Evolutionary conservation across 2,113 vertebrate species (phyloP).

Genomic region (Nyctereutes procyonoides): DNA sequence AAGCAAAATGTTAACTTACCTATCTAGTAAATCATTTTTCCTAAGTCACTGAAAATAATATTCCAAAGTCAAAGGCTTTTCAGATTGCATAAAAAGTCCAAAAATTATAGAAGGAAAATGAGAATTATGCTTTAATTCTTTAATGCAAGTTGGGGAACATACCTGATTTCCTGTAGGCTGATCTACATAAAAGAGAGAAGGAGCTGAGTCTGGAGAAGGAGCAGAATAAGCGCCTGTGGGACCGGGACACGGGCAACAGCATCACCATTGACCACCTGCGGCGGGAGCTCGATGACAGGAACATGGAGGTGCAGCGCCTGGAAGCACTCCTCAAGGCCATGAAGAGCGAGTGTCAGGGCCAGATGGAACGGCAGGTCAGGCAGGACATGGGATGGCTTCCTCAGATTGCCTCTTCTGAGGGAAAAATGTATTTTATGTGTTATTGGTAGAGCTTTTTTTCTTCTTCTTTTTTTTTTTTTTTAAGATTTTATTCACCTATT

Average conservation of each 20-base stretch:
- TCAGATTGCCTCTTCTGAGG: rapidly evolving
- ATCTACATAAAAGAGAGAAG: conserved; percentile 81
- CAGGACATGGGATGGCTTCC: rapidly evolving
- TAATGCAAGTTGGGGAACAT: rapidly evolving
- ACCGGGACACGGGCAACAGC: conserved; percentile 76
- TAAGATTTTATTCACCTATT: no score
- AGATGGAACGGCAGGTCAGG: conserved; percentile 84
- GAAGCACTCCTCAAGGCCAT: conserved; percentile 79
- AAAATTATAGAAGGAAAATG: neutral
- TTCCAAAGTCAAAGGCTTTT: neutral
- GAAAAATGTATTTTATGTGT: neutral
- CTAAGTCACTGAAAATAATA: conserved; percentile 7
- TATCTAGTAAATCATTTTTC: conserved; percentile 25
- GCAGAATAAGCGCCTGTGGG: conserved; percentile 83
- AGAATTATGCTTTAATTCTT: neutral
- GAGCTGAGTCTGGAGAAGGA: conserved; percentile 85
- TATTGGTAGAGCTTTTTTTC: neutral
- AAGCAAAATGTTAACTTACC: neutral
- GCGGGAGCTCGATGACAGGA: conserved; percentile 82
- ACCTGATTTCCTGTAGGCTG: conserved; percentile 70
- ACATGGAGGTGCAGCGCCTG: conserved; percentile 82
- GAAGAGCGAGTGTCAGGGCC: conserved; percentile 77
- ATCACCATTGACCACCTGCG: conserved; percentile 80
- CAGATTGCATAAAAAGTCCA: neutral
- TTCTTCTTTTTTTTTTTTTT: no score